Conservation (phyloP, 2,888 invertebrate genomes). For the Ophion ventricosus region DNA sequence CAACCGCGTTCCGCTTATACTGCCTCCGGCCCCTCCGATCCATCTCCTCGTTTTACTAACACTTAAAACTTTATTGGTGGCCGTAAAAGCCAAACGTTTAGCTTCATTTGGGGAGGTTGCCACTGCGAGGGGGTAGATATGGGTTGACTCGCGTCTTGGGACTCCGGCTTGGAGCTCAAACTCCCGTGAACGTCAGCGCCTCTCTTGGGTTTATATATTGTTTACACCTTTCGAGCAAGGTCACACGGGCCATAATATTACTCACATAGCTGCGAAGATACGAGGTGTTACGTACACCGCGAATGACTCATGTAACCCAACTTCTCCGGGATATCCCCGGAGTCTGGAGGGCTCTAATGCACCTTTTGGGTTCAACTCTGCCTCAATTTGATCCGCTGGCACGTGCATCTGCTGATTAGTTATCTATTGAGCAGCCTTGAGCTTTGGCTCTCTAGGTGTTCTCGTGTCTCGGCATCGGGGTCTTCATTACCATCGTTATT, state of each 20-base stretch:
- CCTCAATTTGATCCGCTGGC: constrained; percentile 6
- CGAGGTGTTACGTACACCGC: constrained; percentile 47
- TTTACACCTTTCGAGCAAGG: constrained; percentile 64
- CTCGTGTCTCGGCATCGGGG: constrained; percentile 34
- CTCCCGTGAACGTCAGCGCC: constrained; percentile 56
- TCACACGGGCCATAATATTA: constrained; percentile 45
- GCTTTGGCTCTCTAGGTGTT: not conserved
- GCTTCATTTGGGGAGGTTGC: constrained; percentile 78
- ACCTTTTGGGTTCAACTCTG: constrained; percentile 21
- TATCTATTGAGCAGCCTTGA: constrained; percentile 21
- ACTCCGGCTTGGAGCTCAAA: constrained; percentile 42
- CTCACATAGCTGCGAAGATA: constrained; percentile 32
- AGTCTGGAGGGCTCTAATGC: constrained; percentile 35
- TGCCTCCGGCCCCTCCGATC: constrained; percentile 42
- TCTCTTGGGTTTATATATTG: constrained; percentile 61
- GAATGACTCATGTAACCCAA: constrained; percentile 41
- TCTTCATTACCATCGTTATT: constrained; percentile 25
- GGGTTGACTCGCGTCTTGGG: constrained; percentile 64
- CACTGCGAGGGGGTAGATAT: constrained; percentile 61
- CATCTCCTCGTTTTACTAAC: constrained; percentile 80
- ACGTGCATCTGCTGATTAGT: constrained; percentile 44
- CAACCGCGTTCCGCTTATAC: constrained; percentile 64
- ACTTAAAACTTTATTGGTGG: constrained; percentile 83
- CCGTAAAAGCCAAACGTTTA: constrained; percentile 81
- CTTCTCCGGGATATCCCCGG: constrained; percentile 36